Evolutionary conservation across 2,113 vertebrate species (phyloP).

Genomic region (Sebastes fasciatus): DNA sequence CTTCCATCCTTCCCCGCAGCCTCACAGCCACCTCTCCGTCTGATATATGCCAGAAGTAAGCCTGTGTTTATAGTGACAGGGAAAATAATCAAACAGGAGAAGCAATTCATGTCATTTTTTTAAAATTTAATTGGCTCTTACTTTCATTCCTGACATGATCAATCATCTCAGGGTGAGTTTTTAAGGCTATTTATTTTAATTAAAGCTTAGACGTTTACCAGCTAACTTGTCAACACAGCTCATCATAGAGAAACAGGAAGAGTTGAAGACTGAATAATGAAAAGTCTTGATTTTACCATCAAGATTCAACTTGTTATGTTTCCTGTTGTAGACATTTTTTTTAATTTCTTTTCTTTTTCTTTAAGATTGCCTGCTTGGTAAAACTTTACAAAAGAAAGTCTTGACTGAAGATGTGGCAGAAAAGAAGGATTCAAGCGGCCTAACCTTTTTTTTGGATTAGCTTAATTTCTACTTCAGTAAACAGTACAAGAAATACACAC

Average conservation of each 20-base stretch:
- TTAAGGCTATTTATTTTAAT: slow-evolving; percentile 23
- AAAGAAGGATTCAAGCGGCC: too few species aligned
- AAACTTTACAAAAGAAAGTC: slow-evolving; percentile 7
- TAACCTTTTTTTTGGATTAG: neutral
- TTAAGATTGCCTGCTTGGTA: neutral
- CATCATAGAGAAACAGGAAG: neutral
- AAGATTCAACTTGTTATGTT: neutral
- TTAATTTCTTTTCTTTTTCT: neutral
- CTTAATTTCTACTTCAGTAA: neutral
- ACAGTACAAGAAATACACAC: neutral
- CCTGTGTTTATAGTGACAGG: slow-evolving; percentile 48
- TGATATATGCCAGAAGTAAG: slow-evolving; percentile 7
- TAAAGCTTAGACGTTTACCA: slow-evolving; percentile 16
- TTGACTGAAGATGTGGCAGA: neutral
- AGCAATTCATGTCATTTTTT: slow-evolving; percentile 43
- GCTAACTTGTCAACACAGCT: neutral
- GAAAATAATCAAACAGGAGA: slow-evolving; percentile 51
- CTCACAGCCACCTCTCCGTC: neutral
- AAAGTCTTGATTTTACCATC: neutral
- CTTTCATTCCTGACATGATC: slow-evolving; percentile 47
- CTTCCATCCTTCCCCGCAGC: neutral
- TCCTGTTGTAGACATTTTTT: neutral
- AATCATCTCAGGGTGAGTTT: slow-evolving; percentile 34
- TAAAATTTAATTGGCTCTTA: slow-evolving; percentile 42
- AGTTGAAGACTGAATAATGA: neutral